These are phyloP conservation scores for Tauraco hartlaubi DNA, from an alignment of 2,797 vertebrate species.

Conservation along the genomic window DNA sequence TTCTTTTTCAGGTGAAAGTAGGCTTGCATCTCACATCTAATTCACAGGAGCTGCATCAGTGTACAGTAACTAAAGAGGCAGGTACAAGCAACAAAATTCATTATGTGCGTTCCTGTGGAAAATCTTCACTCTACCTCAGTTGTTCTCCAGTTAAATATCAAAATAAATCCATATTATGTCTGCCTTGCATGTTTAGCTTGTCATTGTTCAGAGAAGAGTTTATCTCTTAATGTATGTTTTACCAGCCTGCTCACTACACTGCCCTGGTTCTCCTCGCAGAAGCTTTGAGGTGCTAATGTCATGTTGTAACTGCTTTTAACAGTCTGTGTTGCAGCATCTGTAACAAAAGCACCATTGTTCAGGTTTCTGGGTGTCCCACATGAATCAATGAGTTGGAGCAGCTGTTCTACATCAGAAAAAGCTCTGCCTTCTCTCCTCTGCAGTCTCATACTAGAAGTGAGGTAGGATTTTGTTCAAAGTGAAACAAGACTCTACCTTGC, in stretches of 20 bases:
- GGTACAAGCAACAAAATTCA: neutral
- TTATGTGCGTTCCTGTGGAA: neutral
- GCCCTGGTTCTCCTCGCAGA: neutral
- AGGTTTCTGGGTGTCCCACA: neutral
- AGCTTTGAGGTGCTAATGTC: neutral
- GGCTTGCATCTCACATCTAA: neutral
- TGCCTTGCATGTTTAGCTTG: neutral
- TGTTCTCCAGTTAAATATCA: neutral
- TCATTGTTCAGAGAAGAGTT: neutral
- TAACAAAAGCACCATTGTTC: neutral
- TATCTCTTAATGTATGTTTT: neutral
- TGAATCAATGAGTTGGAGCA: neutral
- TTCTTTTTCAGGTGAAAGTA: neutral
- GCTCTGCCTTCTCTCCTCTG: neutral
- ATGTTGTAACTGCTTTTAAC: neutral
- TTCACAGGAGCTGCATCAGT: neutral
- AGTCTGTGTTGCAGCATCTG: neutral
- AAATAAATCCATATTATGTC: neutral
- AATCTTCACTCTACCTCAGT: neutral
- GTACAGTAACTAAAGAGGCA: neutral
- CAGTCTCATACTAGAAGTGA: neutral
- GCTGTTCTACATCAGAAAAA: conserved; percentile 20
- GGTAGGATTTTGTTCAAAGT: neutral
- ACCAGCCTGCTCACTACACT: neutral
- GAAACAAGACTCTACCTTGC: neutral